Conservation (phyloP, 53 echinoderm and acorn worm genomes). For the Paelopatides confundens region DNA sequence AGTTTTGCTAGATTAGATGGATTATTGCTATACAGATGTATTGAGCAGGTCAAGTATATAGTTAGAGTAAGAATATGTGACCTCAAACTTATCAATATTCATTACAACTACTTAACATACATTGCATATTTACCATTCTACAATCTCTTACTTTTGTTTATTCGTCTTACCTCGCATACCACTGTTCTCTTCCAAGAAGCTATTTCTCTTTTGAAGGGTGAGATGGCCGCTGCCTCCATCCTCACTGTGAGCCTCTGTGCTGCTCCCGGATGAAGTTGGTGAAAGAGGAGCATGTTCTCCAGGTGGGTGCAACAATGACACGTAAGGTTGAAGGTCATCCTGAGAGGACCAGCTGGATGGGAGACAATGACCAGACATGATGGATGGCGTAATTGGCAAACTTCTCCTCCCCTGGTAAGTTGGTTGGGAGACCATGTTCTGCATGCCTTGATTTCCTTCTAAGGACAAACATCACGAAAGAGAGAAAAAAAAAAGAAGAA, state of each 20-base stretch:
- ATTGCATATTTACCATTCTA: too few relatives aligned
- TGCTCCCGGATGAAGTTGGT: constrained; percentile 78
- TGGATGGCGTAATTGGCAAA: constrained; percentile 73
- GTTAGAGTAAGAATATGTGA: too few relatives aligned
- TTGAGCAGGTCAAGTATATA: too few relatives aligned
- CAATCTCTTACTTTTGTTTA: too few relatives aligned
- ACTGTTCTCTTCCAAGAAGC: constrained; percentile 95
- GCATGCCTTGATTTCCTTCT: background rate
- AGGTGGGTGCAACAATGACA: constrained; percentile 39
- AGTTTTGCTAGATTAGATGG: too few relatives aligned
- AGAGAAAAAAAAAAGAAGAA: too few relatives aligned
- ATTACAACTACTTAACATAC: too few relatives aligned
- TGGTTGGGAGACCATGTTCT: background rate
- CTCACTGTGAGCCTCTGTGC: constrained; percentile 74
- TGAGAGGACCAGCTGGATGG: constrained; percentile 72
- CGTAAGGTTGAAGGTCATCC: constrained; percentile 40
- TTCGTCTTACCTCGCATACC: constrained; percentile 93
- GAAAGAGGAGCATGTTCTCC: constrained; percentile 83
- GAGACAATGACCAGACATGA: constrained; percentile 42
- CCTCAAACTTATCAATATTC: too few relatives aligned
- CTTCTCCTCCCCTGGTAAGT: constrained; percentile 65
- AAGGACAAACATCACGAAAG: background rate
- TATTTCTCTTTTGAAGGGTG: constrained; percentile 66
- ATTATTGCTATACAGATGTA: too few relatives aligned
- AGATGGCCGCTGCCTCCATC: constrained; percentile 45